A percentile compares a stretch with the other conserved stretches of the same genome.
Evolutionary conservation across 2,113 vertebrate genomes (phyloP).

Genomic region (Nesogale talazaci): DNA sequence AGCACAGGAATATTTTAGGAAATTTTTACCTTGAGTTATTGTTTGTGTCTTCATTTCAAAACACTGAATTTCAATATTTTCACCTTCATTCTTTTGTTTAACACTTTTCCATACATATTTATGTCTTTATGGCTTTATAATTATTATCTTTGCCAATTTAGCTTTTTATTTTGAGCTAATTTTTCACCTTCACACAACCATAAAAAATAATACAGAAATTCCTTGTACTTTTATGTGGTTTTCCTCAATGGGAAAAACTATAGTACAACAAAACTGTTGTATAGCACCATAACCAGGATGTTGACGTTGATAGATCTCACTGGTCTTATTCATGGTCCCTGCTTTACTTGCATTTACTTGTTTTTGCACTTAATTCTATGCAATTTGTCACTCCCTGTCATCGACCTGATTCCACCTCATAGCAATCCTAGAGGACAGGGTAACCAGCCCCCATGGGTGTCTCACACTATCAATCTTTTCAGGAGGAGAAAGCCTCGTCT

Average conservation of each 20-base stretch:
- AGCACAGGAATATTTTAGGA: too few relatives aligned
- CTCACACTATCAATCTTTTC: too few relatives aligned
- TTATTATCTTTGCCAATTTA: slow-evolving; percentile 20
- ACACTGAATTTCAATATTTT: not conserved
- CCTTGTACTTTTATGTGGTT: not conserved
- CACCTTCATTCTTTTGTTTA: not conserved
- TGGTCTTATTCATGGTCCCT: not conserved
- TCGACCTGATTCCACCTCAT: too few relatives aligned
- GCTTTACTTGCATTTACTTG: not conserved
- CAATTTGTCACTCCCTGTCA: too few relatives aligned
- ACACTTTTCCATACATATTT: not conserved
- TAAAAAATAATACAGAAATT: not conserved
- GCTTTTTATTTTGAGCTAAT: slow-evolving; percentile 3
- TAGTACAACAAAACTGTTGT: not conserved
- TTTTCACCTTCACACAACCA: not conserved
- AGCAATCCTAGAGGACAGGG: too few relatives aligned
- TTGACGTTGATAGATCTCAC: not conserved
- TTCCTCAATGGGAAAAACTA: not conserved
- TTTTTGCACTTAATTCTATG: not conserved
- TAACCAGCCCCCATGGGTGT: too few relatives aligned
- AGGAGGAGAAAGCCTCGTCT: too few relatives aligned
- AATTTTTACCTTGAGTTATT: slow-evolving; percentile 48
- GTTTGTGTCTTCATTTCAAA: slow-evolving; percentile 23
- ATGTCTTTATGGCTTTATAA: slow-evolving; percentile 28
- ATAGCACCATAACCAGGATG: not conserved